phyloP scores from a whole-genome alignment of 2,888 invertebrate species.

The Lepidocyrtinus sp. region DNA sequence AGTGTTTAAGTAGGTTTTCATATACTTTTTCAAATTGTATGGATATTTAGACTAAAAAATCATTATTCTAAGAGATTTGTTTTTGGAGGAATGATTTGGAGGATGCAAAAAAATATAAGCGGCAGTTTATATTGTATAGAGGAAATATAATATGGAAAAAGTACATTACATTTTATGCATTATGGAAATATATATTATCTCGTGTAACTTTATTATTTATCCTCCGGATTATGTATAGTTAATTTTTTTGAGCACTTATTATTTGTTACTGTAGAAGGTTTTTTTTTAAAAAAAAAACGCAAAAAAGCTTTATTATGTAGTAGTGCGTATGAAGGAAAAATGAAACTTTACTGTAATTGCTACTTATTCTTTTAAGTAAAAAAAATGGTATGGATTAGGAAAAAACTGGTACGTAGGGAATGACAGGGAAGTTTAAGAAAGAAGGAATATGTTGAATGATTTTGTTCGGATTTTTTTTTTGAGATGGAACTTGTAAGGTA shows the following conservation, averaged over 20 bases:
- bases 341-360: slow-evolving; percentile 40
- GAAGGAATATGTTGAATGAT: background rate
- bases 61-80: background rate
- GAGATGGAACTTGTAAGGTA: background rate
- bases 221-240: slow-evolving; percentile 55
- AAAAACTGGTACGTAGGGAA: background rate
- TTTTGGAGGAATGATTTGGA: background rate
- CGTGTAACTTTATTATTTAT: slow-evolving; percentile 49
- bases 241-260: slow-evolving; percentile 58
- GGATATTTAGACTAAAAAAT: background rate
- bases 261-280: slow-evolving; percentile 53
- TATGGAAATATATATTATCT: slow-evolving; percentile 30
- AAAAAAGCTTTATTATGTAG: slow-evolving; percentile 49
- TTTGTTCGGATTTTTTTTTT: no score
- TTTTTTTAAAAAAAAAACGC: slow-evolving; percentile 62
- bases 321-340: slow-evolving; percentile 29
- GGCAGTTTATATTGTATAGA: slow-evolving; percentile 3
- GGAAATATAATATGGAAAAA: slow-evolving; percentile 2
- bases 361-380: slow-evolving; percentile 34
- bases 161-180: background rate
- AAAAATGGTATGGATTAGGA: slow-evolving; percentile 3
- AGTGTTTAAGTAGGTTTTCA: slow-evolving; percentile 23
- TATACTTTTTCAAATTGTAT: slow-evolving; percentile 3
- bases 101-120: background rate
- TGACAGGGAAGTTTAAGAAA: background rate